Base-by-base conservation (phyloP, 2,113 vertebrate species). In the Microtus oregoni region DNA sequence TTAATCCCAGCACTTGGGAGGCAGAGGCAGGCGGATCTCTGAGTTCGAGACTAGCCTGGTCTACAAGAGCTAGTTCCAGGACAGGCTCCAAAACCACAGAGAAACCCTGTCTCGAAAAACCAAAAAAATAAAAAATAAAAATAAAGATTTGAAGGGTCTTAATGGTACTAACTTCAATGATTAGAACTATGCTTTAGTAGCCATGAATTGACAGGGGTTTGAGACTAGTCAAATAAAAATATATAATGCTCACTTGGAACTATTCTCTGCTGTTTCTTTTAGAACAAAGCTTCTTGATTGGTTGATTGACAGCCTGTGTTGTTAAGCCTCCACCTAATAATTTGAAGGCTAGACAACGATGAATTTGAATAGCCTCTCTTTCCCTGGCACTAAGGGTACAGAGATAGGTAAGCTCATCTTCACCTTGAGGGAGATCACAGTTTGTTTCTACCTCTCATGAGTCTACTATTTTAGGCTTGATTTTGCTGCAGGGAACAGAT, bases 391-490 rank as follows among this genome's bases (percentile, higher is more conserved):
- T 32, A 44, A 50, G 68, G 35, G n/a, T 82, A 55, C 26, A 35
- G 30, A 61, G 47, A 88, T n/a, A 67, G 44, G 58, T n/a, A 70
- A 90, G 58, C 82, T 10, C 81, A 38, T 78, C 68, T 35, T 47
- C 78, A 50, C 32, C 35, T 91, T 89, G 50, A 44, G 28, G 28
- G 30, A 83, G 12, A 35, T 83, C 20, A 14, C 67, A 87, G 35
- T 81, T 91, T 96, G 87, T 95, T 97, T 83, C 15, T 73, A 35
- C 20, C 38, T 95, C n/a, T 94, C 38, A 85, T 94, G 97, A 79
- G 11, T 32, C 22, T 92, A 22, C 83, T 94, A 55, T 95, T 96
- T 75, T 52, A 95, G 41, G 19, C 17, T 91, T 96, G 73, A 65
- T 94, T 95, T 95, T 81, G 58, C 26, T 89, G 28, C 17, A 83